phyloP scores from a whole-genome alignment of 23 tunicate genomes.

The Trididemnum clinides region DNA sequence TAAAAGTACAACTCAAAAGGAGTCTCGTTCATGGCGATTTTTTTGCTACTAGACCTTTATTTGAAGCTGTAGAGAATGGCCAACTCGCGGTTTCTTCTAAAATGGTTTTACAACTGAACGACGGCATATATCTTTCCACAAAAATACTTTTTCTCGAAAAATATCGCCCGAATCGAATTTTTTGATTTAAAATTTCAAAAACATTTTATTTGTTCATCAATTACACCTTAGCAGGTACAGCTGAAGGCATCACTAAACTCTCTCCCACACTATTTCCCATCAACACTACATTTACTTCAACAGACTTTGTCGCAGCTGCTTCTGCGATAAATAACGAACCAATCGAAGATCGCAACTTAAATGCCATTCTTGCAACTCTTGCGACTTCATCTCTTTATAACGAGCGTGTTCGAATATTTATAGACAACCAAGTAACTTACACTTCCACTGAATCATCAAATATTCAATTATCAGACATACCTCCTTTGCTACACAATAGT shows the following conservation, averaged over 20 bases:
- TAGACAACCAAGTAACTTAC: too few species aligned
- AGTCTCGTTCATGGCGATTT: constrained; percentile 4
- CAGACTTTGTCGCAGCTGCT: too few species aligned
- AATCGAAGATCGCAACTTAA: too few species aligned
- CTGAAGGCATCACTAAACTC: not conserved
- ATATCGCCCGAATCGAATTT: constrained; percentile 1
- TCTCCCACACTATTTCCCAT: not conserved
- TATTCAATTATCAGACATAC: too few species aligned
- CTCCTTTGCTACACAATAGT: too few species aligned
- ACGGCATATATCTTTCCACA: not conserved
- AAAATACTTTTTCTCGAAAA: not conserved
- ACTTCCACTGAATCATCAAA: too few species aligned
- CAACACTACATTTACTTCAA: not conserved
- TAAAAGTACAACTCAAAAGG: constrained; percentile 12
- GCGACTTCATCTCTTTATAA: too few species aligned
- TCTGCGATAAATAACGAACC: too few species aligned
- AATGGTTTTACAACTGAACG: constrained; percentile 3
- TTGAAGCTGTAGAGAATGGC: constrained; percentile 19
- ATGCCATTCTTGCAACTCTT: too few species aligned
- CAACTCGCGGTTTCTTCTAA: not conserved
- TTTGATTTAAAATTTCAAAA: not conserved
- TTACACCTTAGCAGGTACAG: not conserved
- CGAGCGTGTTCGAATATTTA: too few species aligned
- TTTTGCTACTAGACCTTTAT: constrained; percentile 13
- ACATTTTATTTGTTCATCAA: not conserved